Percentiles rank a stretch among this genome's conserved stretches.
phyloP scores from a whole-genome alignment of 2,888 invertebrate species.

The Phoenoteleia sp. region DNA sequence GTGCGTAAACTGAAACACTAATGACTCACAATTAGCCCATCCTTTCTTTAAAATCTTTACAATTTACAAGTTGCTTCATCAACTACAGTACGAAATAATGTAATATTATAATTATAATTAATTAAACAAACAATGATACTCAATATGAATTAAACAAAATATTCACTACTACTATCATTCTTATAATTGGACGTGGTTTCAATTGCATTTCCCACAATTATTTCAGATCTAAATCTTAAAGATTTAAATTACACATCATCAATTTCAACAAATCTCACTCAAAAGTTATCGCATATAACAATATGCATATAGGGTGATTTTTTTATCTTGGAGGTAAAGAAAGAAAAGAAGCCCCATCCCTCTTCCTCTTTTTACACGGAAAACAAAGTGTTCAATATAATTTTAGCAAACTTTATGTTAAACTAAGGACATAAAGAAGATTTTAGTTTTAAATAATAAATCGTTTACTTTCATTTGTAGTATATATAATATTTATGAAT shows the following conservation, averaged over 20 bases:
- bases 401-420: no score
- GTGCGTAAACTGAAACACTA: background rate
- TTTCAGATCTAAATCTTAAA: slow-evolving; percentile 37
- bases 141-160: slow-evolving; percentile 40
- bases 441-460: no score
- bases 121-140: slow-evolving; percentile 35
- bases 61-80: background rate
- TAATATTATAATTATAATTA: slow-evolving; percentile 27
- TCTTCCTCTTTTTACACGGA: no score
- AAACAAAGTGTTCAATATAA: no score
- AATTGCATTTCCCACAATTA: slow-evolving; percentile 46
- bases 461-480: no score
- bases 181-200: slow-evolving; percentile 50
- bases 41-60: background rate
- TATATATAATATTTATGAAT: no score
- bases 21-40: background rate
- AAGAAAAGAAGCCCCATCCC: no score
- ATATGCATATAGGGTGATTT: no score
- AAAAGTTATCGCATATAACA: no score
- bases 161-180: slow-evolving; percentile 5
- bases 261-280: no score
- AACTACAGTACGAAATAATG: background rate
- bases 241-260: slow-evolving; percentile 61
- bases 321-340: no score
- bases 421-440: no score